Evolutionary conservation across 2,888 invertebrate species (phyloP).

Genomic region (Smittia aterrima): DNA sequence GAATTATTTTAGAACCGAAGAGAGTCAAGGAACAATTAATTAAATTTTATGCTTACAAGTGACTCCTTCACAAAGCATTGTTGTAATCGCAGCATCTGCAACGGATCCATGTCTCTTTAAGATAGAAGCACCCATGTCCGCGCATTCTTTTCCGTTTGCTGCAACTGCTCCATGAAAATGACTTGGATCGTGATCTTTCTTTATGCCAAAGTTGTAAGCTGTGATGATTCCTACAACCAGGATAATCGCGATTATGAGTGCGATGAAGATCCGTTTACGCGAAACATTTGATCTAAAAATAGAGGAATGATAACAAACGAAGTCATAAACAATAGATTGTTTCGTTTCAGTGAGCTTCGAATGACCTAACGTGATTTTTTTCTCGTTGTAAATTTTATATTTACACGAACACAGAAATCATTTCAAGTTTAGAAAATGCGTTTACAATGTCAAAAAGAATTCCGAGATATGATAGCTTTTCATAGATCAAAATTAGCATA

Average conservation of each 20-base stretch:
- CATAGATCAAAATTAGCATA: too few relatives aligned
- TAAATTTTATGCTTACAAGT: slow-evolving; percentile 53
- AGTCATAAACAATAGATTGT: too few relatives aligned
- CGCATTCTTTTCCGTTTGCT: slow-evolving; percentile 67
- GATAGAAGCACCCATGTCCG: slow-evolving; percentile 66
- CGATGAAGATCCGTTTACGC: neutral
- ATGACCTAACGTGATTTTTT: too few relatives aligned
- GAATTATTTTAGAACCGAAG: neutral
- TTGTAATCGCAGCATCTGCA: slow-evolving; percentile 76
- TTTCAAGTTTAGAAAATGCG: too few relatives aligned
- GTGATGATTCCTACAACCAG: neutral
- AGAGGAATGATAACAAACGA: neutral
- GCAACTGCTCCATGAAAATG: slow-evolving; percentile 58
- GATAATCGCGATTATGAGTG: slow-evolving; percentile 6
- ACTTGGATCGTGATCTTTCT: neutral
- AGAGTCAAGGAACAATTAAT: slow-evolving; percentile 49
- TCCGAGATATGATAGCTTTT: too few relatives aligned
- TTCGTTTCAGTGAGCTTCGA: too few relatives aligned
- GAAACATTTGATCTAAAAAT: neutral
- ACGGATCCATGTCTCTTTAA: slow-evolving; percentile 67
- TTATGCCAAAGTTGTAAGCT: neutral
- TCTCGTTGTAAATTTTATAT: too few relatives aligned
- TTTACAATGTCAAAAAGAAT: too few relatives aligned
- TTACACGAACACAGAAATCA: too few relatives aligned
- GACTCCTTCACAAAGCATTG: slow-evolving; percentile 75